A percentile compares a stretch with the other conserved stretches of the same genome.
These are phyloP conservation scores for Eueremaeus valkanovi DNA, from an alignment of 2,888 invertebrate genomes.

Conservation along the genomic window DNA sequence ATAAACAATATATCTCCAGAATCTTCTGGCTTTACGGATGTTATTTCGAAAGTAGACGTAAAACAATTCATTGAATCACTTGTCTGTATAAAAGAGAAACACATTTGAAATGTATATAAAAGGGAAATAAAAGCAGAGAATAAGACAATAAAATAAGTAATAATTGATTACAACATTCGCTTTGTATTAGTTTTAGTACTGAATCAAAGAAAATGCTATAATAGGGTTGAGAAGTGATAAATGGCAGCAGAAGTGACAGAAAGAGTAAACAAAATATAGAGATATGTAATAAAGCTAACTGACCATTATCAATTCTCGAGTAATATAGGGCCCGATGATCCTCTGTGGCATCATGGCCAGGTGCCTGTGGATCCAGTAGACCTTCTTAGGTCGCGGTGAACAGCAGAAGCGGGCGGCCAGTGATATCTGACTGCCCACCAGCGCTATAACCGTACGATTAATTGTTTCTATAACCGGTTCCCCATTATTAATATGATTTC, in stretches of 20 bases:
- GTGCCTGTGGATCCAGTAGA: constrained; percentile 59
- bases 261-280: neutral
- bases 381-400: constrained; percentile 64
- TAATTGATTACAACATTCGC: neutral
- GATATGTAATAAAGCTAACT: too few relatives aligned
- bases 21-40: constrained; percentile 58
- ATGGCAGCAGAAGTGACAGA: neutral
- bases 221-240: too few relatives aligned
- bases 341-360: constrained; percentile 40
- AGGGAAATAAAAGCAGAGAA: neutral
- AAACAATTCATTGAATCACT: constrained; percentile 56
- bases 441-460: constrained; percentile 60
- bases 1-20: constrained; percentile 63
- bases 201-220: too few relatives aligned
- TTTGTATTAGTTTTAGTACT: too few relatives aligned
- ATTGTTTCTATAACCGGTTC: constrained; percentile 45
- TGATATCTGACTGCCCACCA: constrained; percentile 65
- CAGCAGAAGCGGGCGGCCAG: constrained; percentile 71
- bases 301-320: constrained; percentile 37
- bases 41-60: constrained; percentile 57
- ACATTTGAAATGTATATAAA: neutral
- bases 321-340: constrained; percentile 40
- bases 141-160: neutral
- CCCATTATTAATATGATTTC: constrained; percentile 40
- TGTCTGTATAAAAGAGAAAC: constrained; percentile 53